Percentiles rank a stretch among this genome's conserved stretches.
Conservation (phyloP, 2,888 invertebrate genomes). For the Enoplolaimus lenunculus region DNA sequence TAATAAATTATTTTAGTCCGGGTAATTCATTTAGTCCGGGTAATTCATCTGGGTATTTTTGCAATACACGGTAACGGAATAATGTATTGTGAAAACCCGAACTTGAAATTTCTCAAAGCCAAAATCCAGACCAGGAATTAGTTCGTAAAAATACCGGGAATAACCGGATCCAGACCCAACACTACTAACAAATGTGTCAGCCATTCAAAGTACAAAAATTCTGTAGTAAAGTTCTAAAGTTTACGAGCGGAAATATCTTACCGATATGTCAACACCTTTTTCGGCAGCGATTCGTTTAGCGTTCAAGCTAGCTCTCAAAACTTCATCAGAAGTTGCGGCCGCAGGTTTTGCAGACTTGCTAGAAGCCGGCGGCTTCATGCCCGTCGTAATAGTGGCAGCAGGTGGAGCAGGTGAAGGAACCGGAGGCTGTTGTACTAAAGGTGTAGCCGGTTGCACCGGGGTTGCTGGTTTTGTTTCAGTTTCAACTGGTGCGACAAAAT, state of each 20-base stretch:
- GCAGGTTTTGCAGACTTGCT: constrained; percentile 8
- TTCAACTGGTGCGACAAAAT: constrained; percentile 46
- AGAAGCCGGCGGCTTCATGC: constrained; percentile 24
- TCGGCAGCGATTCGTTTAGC: constrained; percentile 75
- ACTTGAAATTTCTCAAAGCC: not conserved
- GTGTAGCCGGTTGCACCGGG: not conserved
- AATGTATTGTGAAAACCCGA: too few relatives aligned
- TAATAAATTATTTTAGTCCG: too few relatives aligned
- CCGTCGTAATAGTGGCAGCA: constrained; percentile 12
- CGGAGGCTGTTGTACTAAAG: not conserved
- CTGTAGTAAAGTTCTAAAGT: too few relatives aligned
- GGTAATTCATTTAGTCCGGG: too few relatives aligned
- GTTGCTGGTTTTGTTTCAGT: not conserved
- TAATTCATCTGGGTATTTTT: too few relatives aligned
- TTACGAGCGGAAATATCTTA: constrained; percentile 34
- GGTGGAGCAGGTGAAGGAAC: not conserved
- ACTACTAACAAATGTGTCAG: too few relatives aligned
- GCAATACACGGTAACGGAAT: too few relatives aligned
- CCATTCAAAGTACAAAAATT: too few relatives aligned
- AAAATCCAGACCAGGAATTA: not conserved
- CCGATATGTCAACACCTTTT: constrained; percentile 52
- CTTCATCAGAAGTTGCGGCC: constrained; percentile 28
- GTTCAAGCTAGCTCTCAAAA: constrained; percentile 53
- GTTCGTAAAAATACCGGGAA: too few relatives aligned
- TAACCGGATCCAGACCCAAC: too few relatives aligned